phyloP scores from a whole-genome alignment of 1,140 invertebrate genomes.

The Mycetomoellerius zeteki region DNA sequence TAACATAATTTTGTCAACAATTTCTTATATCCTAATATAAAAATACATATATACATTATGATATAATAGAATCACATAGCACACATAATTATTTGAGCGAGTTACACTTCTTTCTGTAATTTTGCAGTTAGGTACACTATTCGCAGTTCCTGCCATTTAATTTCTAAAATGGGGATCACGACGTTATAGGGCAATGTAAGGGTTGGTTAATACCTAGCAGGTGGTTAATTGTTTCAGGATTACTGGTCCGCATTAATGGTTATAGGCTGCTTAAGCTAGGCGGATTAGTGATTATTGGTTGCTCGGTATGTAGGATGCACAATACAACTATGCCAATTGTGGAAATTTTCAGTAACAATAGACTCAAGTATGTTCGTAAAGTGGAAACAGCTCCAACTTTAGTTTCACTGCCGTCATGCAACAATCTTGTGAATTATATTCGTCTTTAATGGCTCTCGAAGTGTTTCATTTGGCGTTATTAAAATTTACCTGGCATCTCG shows the following conservation, averaged over 20 bases:
- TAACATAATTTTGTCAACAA: background rate
- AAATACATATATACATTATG: background rate
- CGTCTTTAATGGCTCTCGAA: slow-evolving; percentile 24
- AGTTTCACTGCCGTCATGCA: slow-evolving; percentile 15
- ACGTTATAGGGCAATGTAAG: slow-evolving; percentile 24
- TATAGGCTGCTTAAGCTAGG: slow-evolving; percentile 45
- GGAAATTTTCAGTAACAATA: slow-evolving; percentile 47
- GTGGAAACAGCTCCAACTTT: slow-evolving; percentile 30
- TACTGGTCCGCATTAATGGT: slow-evolving; percentile 40
- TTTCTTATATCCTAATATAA: background rate
- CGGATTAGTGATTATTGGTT: slow-evolving; percentile 50
- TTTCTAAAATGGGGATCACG: slow-evolving; percentile 13
- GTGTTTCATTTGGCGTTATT: slow-evolving; percentile 38
- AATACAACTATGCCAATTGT: slow-evolving; percentile 19
- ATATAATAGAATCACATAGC: background rate
- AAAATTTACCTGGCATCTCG: background rate
- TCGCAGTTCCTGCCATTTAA: slow-evolving; percentile 11
- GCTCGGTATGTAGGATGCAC: slow-evolving; percentile 6
- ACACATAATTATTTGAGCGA: background rate
- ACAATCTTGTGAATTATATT: slow-evolving; percentile 29
- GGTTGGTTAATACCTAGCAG: slow-evolving; percentile 46
- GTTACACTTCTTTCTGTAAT: background rate
- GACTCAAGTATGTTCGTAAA: slow-evolving; percentile 15
- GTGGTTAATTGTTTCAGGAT: slow-evolving; percentile 61
- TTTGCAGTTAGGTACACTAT: background rate